These are phyloP conservation scores for Metallyticus violacea DNA, from an alignment of 2,888 invertebrate genomes.

Conservation along the genomic window DNA sequence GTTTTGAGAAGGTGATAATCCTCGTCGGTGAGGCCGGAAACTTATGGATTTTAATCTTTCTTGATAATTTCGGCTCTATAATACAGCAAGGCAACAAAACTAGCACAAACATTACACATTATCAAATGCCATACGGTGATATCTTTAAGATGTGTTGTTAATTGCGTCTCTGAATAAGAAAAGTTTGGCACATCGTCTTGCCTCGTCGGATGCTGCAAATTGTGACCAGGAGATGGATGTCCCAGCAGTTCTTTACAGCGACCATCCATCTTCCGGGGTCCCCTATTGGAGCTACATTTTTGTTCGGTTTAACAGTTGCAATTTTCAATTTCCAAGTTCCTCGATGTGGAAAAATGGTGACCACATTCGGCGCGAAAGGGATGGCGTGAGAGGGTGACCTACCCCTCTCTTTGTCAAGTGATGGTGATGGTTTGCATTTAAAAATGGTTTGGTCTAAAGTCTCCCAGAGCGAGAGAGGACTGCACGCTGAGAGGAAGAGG, in stretches of 20 bases:
- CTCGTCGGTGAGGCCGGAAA: too few relatives aligned
- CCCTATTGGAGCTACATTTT: background rate
- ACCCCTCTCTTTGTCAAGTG: background rate
- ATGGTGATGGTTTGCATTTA: background rate
- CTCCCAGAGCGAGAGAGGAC: background rate
- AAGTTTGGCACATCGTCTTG: background rate
- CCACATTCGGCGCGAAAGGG: background rate
- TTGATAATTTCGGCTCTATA: too few relatives aligned
- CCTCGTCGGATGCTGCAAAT: background rate
- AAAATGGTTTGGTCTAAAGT: background rate
- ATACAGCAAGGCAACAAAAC: too few relatives aligned
- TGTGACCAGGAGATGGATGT: background rate
- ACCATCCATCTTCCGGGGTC: background rate
- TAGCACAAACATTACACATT: too few relatives aligned
- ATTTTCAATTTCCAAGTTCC: slow-evolving; percentile 7
- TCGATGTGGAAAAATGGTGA: slow-evolving; percentile 3
- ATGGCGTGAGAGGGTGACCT: background rate
- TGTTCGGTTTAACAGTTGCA: background rate
- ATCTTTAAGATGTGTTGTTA: too few relatives aligned
- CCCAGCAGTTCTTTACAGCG: background rate
- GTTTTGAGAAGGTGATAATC: too few relatives aligned
- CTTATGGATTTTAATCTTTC: too few relatives aligned
- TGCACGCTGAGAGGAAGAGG: background rate
- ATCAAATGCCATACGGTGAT: too few relatives aligned
- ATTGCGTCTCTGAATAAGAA: background rate